Evolutionary conservation across 1,140 invertebrate genomes (phyloP).

Genomic region (Acyrthosiphon pisum): DNA sequence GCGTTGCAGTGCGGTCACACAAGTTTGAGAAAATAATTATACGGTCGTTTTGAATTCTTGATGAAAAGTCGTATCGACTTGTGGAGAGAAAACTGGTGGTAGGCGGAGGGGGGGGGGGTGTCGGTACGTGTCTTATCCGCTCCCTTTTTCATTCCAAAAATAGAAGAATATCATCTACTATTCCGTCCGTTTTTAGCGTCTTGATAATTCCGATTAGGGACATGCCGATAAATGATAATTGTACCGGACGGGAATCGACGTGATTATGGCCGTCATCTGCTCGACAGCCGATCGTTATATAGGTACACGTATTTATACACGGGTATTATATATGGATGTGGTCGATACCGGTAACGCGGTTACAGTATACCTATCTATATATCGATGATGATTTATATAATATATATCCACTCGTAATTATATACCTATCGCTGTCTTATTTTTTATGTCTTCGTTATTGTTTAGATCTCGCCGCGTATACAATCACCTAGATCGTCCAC

Average conservation of each 20-base stretch:
- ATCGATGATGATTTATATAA: background rate
- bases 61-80: background rate
- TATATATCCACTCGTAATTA: background rate
- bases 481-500: background rate
- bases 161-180: background rate
- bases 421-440: background rate
- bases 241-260: background rate
- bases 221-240: background rate
- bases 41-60: background rate
- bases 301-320: background rate
- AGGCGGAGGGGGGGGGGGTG: too few species aligned
- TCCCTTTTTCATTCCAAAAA: conserved; percentile 1
- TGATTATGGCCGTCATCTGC: background rate
- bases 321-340: background rate
- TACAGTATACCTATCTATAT: background rate
- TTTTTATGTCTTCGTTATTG: background rate
- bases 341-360: background rate
- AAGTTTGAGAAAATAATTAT: background rate
- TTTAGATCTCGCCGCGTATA: background rate
- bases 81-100: background rate
- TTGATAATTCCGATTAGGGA: conserved; percentile 22
- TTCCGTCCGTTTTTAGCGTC: background rate
- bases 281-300: background rate
- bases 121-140: background rate
- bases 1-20: too few species aligned